phyloP scores from a whole-genome alignment of 1,140 invertebrate genomes.

The Andricus grossulariae region DNA sequence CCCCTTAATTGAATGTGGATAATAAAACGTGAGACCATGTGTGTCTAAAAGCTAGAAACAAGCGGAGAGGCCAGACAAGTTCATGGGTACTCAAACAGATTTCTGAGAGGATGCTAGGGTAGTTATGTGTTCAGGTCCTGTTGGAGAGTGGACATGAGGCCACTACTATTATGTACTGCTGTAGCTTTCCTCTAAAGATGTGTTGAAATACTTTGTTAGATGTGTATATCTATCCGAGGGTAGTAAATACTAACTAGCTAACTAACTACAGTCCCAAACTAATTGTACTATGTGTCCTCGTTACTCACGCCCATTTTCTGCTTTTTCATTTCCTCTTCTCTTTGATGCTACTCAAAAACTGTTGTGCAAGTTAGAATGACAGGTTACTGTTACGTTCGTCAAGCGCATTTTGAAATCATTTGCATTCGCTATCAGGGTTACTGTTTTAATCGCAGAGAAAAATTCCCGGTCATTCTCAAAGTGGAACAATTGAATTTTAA shows the following conservation, averaged over 20 bases:
- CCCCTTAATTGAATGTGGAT: no score
- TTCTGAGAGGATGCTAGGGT: not conserved
- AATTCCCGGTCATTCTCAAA: no score
- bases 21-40: not conserved
- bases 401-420: no score
- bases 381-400: no score
- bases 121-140: not conserved
- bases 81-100: conserved; percentile 16
- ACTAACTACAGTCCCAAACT: conserved; percentile 41
- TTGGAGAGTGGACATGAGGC: conserved; percentile 3
- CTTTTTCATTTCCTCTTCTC: not conserved
- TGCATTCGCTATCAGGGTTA: no score
- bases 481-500: no score
- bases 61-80: not conserved
- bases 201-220: conserved; percentile 31
- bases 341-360: not conserved
- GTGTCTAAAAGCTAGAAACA: not conserved
- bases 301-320: not conserved
- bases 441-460: no score
- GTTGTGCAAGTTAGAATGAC: no score
- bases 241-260: conserved; percentile 59
- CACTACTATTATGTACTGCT: conserved; percentile 15
- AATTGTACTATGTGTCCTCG: not conserved
- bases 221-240: conserved; percentile 46
- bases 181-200: conserved; percentile 7